Evolutionary conservation across 2,888 invertebrate genomes (phyloP), one percentile per base, ranked within the genome.

Genomic region (Biston stratarius): DNA sequence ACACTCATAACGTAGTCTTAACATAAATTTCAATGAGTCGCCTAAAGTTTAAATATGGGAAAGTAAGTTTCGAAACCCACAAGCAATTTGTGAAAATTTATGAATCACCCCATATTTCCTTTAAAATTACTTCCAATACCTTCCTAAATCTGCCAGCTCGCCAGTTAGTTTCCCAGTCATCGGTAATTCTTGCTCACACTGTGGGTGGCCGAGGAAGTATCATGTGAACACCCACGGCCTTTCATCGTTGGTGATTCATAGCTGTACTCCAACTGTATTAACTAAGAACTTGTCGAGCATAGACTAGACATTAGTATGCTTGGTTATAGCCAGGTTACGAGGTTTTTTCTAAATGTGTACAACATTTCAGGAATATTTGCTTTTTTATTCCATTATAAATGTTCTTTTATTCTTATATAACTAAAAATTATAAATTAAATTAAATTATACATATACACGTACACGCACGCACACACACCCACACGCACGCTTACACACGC

Each of bases 151-250:
- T 67, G 63, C 68, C 65, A 73, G 49, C 72, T 75, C 74, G 73
- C 74, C 73, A 60, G 63, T 67, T 63, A 63, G 74, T 76, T 74
- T 76, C 75, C 79, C 80, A 79, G 79, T 75, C 72, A 76, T 77
- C 78, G 74, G 79, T 81, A 74, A 78, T 74, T 80, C 75, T 73
- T 72, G 77, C 78, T 63, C 55, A 60, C 69, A 74, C 77, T 77
- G 92, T 92, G 90, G 92, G 92, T 89, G 90, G 89, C 85, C 88
- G 84, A 88, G 92, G 92, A 92, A 92, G 87, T 87, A 78, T 82
- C 80, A 78, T 75, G 76, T 74, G 77, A 76, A 83, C 90, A 86
- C 93, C 92, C 90, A 93, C 92, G 78, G 77, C 77, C 87, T 87
- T 89, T 92, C 91, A 91, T 88, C 90, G 87, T 75, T 61, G 70